Conservation (phyloP, 2,113 vertebrate species). For the Mormyrus lacerda region DNA sequence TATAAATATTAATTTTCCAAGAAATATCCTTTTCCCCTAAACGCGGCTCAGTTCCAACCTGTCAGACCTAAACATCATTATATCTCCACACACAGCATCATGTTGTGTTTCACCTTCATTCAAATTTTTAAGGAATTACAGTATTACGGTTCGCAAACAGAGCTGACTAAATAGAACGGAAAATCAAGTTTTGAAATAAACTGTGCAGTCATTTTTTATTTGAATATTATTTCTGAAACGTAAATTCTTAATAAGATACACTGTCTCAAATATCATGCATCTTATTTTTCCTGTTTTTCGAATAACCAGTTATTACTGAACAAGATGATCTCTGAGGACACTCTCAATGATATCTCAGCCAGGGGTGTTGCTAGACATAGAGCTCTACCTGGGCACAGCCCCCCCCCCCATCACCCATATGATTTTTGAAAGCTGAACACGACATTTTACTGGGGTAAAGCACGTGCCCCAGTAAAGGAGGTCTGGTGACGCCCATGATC, state of each 20-base stretch:
- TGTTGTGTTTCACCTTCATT: not conserved
- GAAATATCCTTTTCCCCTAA: not conserved
- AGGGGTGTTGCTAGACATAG: not conserved
- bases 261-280: not conserved
- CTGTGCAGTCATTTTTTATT: not conserved
- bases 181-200: not conserved
- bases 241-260: not conserved
- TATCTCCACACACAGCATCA: not conserved
- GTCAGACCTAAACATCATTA: not conserved
- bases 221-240: not conserved
- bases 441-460: not conserved
- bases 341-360: not conserved
- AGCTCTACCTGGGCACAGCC: not conserved
- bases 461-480: not conserved
- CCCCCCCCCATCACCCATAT: not conserved
- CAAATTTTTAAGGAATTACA: not conserved
- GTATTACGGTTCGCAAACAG: not conserved
- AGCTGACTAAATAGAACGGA: not conserved
- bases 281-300: not conserved
- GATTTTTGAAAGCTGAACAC: not conserved
- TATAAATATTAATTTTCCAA: conserved; percentile 13
- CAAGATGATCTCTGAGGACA: not conserved
- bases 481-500: not conserved
- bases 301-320: not conserved
- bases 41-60: not conserved